Percentiles rank a stretch among this genome's conserved stretches.
phyloP scores from a whole-genome alignment of 2,113 vertebrate genomes.

The Ondatra zibethicus region DNA sequence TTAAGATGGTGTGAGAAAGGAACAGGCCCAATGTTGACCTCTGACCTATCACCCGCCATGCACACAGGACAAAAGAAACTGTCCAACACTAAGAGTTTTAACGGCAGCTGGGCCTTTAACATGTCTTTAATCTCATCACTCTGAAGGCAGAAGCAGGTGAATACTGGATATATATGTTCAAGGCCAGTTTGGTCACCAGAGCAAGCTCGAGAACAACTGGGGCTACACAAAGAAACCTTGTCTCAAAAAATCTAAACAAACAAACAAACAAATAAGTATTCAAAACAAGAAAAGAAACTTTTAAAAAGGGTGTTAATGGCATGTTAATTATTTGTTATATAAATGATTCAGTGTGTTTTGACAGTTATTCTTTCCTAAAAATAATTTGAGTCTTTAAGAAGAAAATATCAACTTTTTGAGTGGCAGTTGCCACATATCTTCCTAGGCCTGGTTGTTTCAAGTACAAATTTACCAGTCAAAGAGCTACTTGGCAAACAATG shows the following conservation, averaged over 20 bases:
- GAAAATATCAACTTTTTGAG: neutral
- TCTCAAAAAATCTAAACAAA: neutral
- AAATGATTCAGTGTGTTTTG: too few species aligned
- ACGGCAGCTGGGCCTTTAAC: neutral
- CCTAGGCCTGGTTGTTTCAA: too few species aligned
- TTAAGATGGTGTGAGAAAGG: neutral
- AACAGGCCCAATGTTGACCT: neutral
- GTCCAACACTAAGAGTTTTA: neutral
- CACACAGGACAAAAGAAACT: neutral
- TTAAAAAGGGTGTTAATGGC: neutral
- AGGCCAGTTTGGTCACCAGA: neutral
- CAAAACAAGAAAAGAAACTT: neutral
- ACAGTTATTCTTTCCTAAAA: neutral
- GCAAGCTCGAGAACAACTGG: neutral
- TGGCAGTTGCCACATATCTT: neutral
- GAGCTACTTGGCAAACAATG: neutral
- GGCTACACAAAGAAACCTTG: neutral
- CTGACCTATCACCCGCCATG: neutral
- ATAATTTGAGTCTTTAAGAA: neutral
- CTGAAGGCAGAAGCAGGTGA: neutral
- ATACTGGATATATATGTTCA: neutral
- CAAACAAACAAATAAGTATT: neutral
- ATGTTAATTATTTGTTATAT: neutral
- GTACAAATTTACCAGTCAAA: neutral
- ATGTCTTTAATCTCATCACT: neutral